Conservation (phyloP, 2,113 vertebrate genomes). For the Zosterops borbonicus region DNA sequence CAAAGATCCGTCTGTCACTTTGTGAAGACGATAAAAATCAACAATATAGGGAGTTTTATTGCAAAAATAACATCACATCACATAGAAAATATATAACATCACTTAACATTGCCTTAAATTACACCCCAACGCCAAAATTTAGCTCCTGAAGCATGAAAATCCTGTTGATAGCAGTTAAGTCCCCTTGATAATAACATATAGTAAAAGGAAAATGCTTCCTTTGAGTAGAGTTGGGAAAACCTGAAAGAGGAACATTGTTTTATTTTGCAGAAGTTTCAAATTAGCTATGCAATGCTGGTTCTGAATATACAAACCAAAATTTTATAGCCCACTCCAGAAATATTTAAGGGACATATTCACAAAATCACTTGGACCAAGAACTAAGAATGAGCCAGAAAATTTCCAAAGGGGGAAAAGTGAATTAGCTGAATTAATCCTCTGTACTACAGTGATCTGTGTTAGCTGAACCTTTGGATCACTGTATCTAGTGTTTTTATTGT, state of each 20-base stretch:
- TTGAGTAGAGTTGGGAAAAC: background rate
- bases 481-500: background rate
- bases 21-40: background rate
- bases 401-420: background rate
- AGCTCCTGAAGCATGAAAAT: background rate
- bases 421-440: background rate
- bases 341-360: background rate
- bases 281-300: background rate
- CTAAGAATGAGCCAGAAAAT: background rate
- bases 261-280: conserved; percentile 5
- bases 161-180: background rate
- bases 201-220: conserved; percentile 14
- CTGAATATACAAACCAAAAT: conserved; percentile 5
- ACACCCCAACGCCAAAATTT: background rate
- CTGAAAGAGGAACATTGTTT: conserved; percentile 10
- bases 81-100: background rate
- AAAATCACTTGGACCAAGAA: background rate
- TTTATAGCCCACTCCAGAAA: background rate
- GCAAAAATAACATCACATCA: background rate
- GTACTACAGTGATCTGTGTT: background rate
- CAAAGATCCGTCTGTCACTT: background rate
- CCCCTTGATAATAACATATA: background rate
- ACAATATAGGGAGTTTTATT: background rate
- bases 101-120: background rate
- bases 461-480: background rate